Percentiles rank a stretch among this genome's conserved stretches.
Conservation (phyloP, 2,888 invertebrate genomes). For the Antheraea yamamai region DNA sequence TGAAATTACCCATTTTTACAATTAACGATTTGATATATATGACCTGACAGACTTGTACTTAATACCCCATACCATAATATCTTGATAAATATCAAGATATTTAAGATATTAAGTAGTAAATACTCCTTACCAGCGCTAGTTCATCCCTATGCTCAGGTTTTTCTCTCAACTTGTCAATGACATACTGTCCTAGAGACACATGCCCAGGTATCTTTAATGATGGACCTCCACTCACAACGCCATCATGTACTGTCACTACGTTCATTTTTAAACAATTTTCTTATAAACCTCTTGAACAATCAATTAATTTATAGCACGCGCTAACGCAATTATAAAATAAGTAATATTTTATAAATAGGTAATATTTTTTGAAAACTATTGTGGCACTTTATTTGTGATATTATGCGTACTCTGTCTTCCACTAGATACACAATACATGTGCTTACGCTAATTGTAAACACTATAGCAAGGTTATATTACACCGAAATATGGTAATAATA, state of each 20-base stretch:
- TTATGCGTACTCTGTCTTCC: not conserved
- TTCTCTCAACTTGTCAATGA: slow-evolving; percentile 11
- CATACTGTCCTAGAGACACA: slow-evolving; percentile 10
- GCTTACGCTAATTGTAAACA: not conserved
- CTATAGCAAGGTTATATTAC: not conserved
- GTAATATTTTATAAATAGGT: not conserved
- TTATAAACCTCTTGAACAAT: not conserved
- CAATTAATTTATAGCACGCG: too few species aligned
- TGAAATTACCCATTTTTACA: not conserved
- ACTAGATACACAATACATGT: not conserved
- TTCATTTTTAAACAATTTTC: not conserved
- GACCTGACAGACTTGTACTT: not conserved
- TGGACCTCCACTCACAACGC: slow-evolving; percentile 2
- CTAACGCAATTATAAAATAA: not conserved
- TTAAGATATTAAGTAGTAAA: too few species aligned
- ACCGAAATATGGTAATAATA: not conserved
- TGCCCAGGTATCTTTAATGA: slow-evolving; percentile 3
- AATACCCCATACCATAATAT: not conserved
- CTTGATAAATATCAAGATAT: too few species aligned
- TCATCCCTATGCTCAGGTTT: not conserved
- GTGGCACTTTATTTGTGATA: not conserved
- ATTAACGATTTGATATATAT: not conserved
- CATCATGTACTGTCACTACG: not conserved
- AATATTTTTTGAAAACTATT: too few species aligned
- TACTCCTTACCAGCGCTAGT: not conserved